Percentiles rank a stretch among this genome's conserved stretches.
phyloP scores from a whole-genome alignment of 2,797 vertebrate genomes.

The Hemibagrus guttatus region DNA sequence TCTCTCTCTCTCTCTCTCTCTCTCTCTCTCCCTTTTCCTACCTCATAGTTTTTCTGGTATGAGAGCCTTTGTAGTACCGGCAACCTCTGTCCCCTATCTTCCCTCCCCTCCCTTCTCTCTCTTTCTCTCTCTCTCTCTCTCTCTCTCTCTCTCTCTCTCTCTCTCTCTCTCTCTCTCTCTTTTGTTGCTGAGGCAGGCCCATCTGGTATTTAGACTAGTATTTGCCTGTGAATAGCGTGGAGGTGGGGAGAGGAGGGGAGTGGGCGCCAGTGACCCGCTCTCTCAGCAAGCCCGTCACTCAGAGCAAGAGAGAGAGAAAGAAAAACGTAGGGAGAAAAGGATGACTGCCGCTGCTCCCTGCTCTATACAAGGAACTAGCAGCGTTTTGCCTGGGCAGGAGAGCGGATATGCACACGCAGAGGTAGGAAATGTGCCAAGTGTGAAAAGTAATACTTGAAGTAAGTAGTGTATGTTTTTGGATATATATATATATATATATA shows the following conservation, averaged over 20 bases:
- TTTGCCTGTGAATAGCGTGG: constrained; percentile 73
- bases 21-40: background rate
- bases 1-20: background rate
- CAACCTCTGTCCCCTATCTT: constrained; percentile 55
- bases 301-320: background rate
- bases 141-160: constrained; percentile 51
- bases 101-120: constrained; percentile 38
- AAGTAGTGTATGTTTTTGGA: too few relatives aligned
- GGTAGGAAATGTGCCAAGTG: constrained; percentile 65
- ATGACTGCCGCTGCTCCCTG: constrained; percentile 59
- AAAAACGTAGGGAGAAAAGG: constrained; percentile 45
- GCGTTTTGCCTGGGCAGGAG: constrained; percentile 55
- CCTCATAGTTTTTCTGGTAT: constrained; percentile 34
- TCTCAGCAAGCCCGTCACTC: constrained; percentile 51
- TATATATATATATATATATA: too few relatives aligned
- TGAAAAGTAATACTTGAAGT: background rate
- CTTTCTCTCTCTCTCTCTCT: constrained; percentile 53
- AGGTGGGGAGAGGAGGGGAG: constrained; percentile 57
- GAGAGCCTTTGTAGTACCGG: constrained; percentile 57
- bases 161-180: constrained; percentile 52
- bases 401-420: constrained; percentile 57
- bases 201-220: constrained; percentile 71
- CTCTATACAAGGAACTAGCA: constrained; percentile 56
- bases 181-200: constrained; percentile 70
- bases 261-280: constrained; percentile 56